Base-by-base conservation (phyloP, 2,113 vertebrate species). In the Myotis brandtii region DNA sequence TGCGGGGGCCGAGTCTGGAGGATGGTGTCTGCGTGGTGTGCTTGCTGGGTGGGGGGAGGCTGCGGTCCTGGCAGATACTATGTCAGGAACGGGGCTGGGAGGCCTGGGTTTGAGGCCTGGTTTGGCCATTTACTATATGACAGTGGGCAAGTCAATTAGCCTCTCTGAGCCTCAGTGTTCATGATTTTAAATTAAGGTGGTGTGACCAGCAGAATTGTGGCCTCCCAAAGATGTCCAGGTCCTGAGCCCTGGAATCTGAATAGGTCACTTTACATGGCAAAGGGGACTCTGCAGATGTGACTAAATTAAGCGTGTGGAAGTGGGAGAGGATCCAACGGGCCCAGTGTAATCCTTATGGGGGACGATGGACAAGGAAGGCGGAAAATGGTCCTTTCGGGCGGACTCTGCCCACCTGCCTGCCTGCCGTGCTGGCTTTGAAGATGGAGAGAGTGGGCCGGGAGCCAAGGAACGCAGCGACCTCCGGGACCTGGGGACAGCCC, bases 41-140 rank as follows among this genome's bases (percentile, higher is more conserved):
- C 40, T 14, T 0, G 0, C 34, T 8, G 4, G 23, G 30, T 5
- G 1, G 3, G 34, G 64, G 43, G 21, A 14, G 43, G 32, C 43
- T 37, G 54, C 13, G 11, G 59, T 46, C 40, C 2, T 20, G 64
- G 30, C 50, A 40, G 56, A 25, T 13, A 6, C 40, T 75, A 3
- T 5, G 21, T 86, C 25, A 9, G 30, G 50, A 43, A 16, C 12
- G 13, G 48, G 43, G 2, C 16, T 12, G 14, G 16, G 30, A 50
- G 23, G 3, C 30, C 56, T 43, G 14, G 50, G 27, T n/a, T 52
- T 37, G 84, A 89, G 79, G 17, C 64, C 50, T 85, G 48, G 48
- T 43, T 17, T 72, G 46, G 11, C 34, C 25, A 30, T 59, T 46
- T 46, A 5, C 48, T 27, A 0, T 9, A 6, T 16, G 66, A 87